Percentiles rank a stretch among this genome's conserved stretches.
These are phyloP conservation scores for Griposia aprilina DNA, from an alignment of 2,888 invertebrate species.

Conservation along the genomic window DNA sequence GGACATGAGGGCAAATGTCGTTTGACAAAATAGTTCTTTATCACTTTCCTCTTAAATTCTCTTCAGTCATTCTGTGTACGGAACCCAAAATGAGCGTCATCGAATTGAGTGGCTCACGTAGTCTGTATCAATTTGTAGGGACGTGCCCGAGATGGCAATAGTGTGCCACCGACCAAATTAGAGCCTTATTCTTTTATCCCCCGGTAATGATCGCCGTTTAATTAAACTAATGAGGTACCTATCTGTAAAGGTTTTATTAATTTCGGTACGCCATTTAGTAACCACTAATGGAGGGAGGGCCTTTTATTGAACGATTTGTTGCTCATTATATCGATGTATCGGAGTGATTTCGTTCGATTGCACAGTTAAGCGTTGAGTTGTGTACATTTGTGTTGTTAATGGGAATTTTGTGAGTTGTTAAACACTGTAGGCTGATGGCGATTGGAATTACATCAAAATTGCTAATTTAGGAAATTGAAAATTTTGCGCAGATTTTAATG, in stretches of 20 bases:
- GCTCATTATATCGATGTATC: slow-evolving; percentile 46
- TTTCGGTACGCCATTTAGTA: slow-evolving; percentile 55
- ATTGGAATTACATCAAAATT: slow-evolving; percentile 45
- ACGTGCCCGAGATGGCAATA: slow-evolving; percentile 81
- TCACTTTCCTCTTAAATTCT: slow-evolving; percentile 65
- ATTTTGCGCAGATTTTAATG: slow-evolving; percentile 28
- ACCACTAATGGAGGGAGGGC: slow-evolving; percentile 51
- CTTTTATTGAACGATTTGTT: slow-evolving; percentile 55
- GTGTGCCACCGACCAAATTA: slow-evolving; percentile 72
- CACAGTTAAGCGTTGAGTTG: slow-evolving; percentile 45
- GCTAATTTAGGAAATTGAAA: slow-evolving; percentile 44
- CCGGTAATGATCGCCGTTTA: slow-evolving; percentile 76
- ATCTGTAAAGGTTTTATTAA: slow-evolving; percentile 67
- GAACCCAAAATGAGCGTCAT: slow-evolving; percentile 80
- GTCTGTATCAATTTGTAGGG: slow-evolving; percentile 82
- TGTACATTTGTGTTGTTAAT: slow-evolving; percentile 47
- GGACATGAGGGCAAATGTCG: slow-evolving; percentile 43
- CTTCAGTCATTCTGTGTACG: slow-evolving; percentile 68
- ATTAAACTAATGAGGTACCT: slow-evolving; percentile 75
- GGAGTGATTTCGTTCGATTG: slow-evolving; percentile 48
- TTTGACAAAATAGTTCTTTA: slow-evolving; percentile 63
- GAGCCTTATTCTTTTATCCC: slow-evolving; percentile 75
- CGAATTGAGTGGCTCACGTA: slow-evolving; percentile 82
- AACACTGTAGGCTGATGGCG: slow-evolving; percentile 26
- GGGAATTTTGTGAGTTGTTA: slow-evolving; percentile 36